Evolutionary conservation across 2,113 vertebrate species (phyloP).

Genomic region (Plecturocebus donacophilus): DNA sequence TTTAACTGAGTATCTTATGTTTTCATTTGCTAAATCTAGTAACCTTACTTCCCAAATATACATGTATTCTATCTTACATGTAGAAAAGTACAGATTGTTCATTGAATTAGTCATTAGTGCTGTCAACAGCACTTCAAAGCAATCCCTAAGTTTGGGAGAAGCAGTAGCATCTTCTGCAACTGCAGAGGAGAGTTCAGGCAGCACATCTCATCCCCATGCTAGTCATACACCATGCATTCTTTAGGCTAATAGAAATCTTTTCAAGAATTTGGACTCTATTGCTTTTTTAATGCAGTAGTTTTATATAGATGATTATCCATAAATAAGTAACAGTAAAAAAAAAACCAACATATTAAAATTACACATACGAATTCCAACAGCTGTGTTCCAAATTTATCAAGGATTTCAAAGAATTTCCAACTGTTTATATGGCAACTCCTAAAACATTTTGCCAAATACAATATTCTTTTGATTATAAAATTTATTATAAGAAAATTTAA

Average conservation of each 20-base stretch:
- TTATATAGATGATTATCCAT: background rate
- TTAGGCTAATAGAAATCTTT: background rate
- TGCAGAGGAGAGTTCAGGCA: no score
- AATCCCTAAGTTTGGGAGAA: background rate
- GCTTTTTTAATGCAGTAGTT: background rate
- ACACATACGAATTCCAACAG: background rate
- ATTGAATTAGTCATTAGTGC: background rate
- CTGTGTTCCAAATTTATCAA: constrained; percentile 9
- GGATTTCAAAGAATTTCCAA: background rate
- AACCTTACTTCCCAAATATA: background rate
- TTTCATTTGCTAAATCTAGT: background rate
- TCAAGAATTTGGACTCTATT: background rate
- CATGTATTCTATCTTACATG: background rate
- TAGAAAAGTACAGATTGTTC: background rate
- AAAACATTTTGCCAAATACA: background rate
- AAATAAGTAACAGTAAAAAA: background rate
- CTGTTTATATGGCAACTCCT: background rate
- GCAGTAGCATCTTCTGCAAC: background rate
- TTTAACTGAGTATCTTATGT: background rate
- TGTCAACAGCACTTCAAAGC: background rate
- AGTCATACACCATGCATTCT: background rate
- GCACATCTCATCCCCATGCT: background rate
- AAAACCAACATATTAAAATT: background rate
- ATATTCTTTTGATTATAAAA: background rate
- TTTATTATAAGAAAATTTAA: background rate